These are phyloP conservation scores for Eupeodes latifasciatus DNA, from an alignment of 2,888 invertebrate species.

Conservation along the genomic window DNA sequence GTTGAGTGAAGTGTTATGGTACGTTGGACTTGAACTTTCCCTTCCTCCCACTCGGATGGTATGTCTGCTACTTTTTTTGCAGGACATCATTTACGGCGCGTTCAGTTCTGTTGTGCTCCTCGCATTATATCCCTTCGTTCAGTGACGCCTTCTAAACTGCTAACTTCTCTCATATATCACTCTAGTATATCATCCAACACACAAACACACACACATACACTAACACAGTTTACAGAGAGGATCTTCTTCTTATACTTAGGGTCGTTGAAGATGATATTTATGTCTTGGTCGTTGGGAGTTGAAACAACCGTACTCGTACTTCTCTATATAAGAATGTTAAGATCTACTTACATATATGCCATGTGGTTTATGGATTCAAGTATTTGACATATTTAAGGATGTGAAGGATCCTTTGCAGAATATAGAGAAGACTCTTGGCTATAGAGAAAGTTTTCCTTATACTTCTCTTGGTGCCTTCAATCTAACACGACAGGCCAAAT, in stretches of 20 bases:
- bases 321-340: conserved; percentile 50
- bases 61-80: conserved; percentile 39
- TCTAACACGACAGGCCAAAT: conserved; percentile 73
- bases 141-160: conserved; percentile 78
- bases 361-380: conserved; percentile 76
- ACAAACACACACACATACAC: conserved; percentile 16
- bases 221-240: conserved; percentile 34
- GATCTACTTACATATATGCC: conserved; percentile 74
- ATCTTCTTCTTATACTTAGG: conserved; percentile 60
- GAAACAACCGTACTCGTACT: background rate
- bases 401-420: conserved; percentile 67
- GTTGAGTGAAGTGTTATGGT: conserved; percentile 74
- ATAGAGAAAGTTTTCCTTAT: conserved; percentile 57
- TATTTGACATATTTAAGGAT: conserved; percentile 76
- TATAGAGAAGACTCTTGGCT: conserved; percentile 38
- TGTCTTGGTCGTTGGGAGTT: conserved; percentile 32
- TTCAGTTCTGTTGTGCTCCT: conserved; percentile 63
- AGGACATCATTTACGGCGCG: conserved; percentile 70
- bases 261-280: conserved; percentile 76
- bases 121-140: conserved; percentile 68
- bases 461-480: conserved; percentile 61
- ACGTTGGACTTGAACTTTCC: conserved; percentile 68
- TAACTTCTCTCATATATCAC: conserved; percentile 78
- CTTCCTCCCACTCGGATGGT: background rate
- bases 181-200: conserved; percentile 59